phyloP scores from a whole-genome alignment of 1,140 invertebrate genomes.

The Caenorhabditis elegans region WBcel235 BX284602.5:7708501-7709000 shows the following conservation, averaged over 20 bases:
- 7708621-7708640: not conserved
- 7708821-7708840: no score
- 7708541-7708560: not conserved
- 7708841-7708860: no score
- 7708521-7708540: not conserved
- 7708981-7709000: no score
- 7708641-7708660: not conserved
- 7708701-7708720: not conserved
- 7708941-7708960: no score
- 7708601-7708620: not conserved
- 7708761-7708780: not conserved
- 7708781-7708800: no score
- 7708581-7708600: not conserved
- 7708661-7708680: not conserved
- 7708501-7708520: not conserved
- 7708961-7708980: no score
- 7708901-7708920: no score
- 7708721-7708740: not conserved
- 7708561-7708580: not conserved
- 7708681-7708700: not conserved
- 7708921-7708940: no score
- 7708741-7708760: not conserved
- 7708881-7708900: no score
- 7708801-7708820: no score
- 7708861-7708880: no score